A percentile compares a stretch with the other conserved stretches of the same genome.
Evolutionary conservation across 2,888 invertebrate genomes (phyloP).

Genomic region (Mythimna lalbum): DNA sequence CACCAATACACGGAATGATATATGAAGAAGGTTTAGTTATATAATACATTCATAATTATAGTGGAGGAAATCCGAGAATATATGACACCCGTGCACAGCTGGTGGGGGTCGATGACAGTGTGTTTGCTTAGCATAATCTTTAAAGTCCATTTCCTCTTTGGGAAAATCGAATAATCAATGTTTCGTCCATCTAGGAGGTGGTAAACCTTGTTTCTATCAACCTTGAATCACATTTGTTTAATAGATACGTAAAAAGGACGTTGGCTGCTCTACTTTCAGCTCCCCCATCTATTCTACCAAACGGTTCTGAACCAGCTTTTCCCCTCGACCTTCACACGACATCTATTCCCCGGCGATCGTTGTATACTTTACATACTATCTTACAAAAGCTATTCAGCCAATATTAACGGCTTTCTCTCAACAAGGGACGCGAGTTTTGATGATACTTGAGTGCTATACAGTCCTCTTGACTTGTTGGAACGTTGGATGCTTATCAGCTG

Average conservation of each 20-base stretch:
- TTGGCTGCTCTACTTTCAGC: not conserved
- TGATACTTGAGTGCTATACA: conserved; percentile 11
- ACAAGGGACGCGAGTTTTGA: not conserved
- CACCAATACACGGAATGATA: too few species aligned
- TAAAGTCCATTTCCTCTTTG: not conserved
- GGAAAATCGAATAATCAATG: not conserved
- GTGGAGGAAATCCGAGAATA: too few species aligned
- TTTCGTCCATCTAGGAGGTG: not conserved
- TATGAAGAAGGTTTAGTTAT: too few species aligned
- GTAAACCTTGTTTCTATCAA: not conserved
- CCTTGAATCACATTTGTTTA: not conserved
- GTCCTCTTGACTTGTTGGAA: conserved; percentile 5
- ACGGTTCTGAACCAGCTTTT: not conserved
- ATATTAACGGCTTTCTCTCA: conserved; percentile 4
- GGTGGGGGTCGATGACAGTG: too few species aligned
- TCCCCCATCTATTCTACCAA: conserved; percentile 1
- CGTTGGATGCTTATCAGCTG: not conserved
- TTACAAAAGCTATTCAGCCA: not conserved
- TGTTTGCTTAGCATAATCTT: not conserved
- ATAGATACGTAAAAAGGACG: not conserved
- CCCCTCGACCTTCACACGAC: conserved; percentile 17
- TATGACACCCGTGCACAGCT: too few species aligned
- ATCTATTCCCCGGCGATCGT: not conserved
- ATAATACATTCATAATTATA: too few species aligned
- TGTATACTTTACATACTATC: not conserved